These are phyloP conservation scores for Chromobotia macracanthus DNA, from an alignment of 2,797 vertebrate species.

Conservation along the genomic window DNA sequence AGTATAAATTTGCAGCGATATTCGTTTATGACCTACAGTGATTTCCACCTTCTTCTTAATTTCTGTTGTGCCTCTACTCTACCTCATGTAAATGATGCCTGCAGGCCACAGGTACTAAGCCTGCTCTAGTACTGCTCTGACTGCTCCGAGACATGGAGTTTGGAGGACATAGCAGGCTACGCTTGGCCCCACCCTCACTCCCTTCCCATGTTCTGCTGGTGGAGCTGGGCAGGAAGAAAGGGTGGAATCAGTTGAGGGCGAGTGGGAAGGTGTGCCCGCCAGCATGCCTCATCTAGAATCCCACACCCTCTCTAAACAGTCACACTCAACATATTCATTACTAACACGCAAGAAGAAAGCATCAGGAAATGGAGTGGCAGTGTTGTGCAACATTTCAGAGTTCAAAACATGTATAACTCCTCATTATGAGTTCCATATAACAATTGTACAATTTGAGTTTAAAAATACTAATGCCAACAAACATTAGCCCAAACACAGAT, in stretches of 20 bases:
- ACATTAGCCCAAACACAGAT: constrained; percentile 11
- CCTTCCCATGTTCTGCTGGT: constrained; percentile 56
- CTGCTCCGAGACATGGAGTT: constrained; percentile 47
- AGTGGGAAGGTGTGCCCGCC: constrained; percentile 69
- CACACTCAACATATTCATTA: constrained; percentile 41
- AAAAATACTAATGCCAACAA: not conserved
- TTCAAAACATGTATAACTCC: not conserved
- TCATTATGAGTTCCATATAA: not conserved
- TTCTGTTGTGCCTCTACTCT: constrained; percentile 33
- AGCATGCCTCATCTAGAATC: constrained; percentile 43
- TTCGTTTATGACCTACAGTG: not conserved
- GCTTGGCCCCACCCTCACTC: constrained; percentile 64
- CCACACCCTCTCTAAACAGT: constrained; percentile 30
- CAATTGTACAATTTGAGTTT: not conserved
- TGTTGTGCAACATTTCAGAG: not conserved
- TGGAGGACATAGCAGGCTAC: constrained; percentile 67
- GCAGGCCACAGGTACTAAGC: constrained; percentile 72
- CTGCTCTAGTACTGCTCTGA: constrained; percentile 65
- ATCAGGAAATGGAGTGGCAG: not conserved
- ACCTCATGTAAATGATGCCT: constrained; percentile 67
- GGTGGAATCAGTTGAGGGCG: constrained; percentile 52
- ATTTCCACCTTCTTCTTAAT: constrained; percentile 46
- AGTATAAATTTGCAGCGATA: not conserved
- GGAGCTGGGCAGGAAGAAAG: constrained; percentile 43
- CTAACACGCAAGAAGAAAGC: not conserved